These are phyloP conservation scores for Mormyrus iriodes DNA, from an alignment of 2,113 vertebrate species.

Conservation along the genomic window DNA sequence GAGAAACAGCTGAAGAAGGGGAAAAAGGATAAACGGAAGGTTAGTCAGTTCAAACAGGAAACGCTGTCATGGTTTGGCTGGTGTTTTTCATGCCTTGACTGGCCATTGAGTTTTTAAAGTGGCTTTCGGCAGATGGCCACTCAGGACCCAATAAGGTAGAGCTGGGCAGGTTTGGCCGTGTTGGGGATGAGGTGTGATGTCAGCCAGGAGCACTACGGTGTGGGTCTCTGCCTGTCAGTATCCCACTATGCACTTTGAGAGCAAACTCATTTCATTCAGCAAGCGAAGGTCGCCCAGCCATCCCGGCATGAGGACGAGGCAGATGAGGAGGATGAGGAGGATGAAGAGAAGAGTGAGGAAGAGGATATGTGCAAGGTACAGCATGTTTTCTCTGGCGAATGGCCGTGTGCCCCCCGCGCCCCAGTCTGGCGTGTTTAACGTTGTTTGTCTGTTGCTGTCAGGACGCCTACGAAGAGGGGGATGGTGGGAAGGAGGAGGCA, in stretches of 20 bases:
- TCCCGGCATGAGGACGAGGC: slow-evolving; percentile 43
- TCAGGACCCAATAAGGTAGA: background rate
- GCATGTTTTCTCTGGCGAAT: background rate
- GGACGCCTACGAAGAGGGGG: slow-evolving; percentile 56
- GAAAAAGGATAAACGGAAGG: slow-evolving; percentile 45
- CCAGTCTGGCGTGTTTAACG: too few relatives aligned
- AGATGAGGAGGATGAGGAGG: slow-evolving; percentile 47
- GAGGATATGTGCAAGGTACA: slow-evolving; percentile 57
- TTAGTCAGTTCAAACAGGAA: slow-evolving; percentile 7
- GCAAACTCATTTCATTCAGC: slow-evolving; percentile 34
- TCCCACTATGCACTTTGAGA: background rate
- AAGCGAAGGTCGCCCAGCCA: slow-evolving; percentile 37
- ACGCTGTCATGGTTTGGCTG: background rate
- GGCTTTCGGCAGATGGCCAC: background rate
- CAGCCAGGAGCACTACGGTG: background rate
- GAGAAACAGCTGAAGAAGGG: slow-evolving; percentile 36
- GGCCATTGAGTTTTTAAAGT: background rate
- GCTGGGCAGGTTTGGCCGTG: background rate
- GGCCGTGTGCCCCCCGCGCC: too few relatives aligned
- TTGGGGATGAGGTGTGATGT: background rate
- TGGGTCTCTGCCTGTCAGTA: background rate
- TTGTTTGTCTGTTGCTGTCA: slow-evolving; percentile 14
- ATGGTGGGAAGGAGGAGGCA: slow-evolving; percentile 42
- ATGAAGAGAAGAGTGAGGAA: slow-evolving; percentile 45
- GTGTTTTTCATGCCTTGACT: background rate